A percentile compares a stretch with the other conserved stretches of the same genome.
These are phyloP conservation scores for Netta rufina DNA, from an alignment of 2,797 vertebrate genomes.

Conservation along the genomic window DNA sequence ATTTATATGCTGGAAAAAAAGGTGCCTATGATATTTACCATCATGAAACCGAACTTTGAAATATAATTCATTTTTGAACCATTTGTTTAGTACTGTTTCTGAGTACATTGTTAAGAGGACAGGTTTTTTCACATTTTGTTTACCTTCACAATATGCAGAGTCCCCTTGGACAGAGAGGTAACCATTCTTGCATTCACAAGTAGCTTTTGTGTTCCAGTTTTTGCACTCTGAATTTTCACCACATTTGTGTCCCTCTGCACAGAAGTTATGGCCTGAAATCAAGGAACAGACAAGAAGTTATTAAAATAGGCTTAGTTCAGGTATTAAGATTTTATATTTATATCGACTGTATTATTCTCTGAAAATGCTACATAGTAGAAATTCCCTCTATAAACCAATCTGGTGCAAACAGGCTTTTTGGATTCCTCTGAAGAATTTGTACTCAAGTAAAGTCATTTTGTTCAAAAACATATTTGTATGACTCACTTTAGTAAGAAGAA, in stretches of 20 bases:
- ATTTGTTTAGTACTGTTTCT: neutral
- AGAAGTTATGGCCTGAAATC: slow-evolving; percentile 92
- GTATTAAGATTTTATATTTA: neutral
- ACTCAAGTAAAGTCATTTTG: neutral
- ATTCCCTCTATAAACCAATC: neutral
- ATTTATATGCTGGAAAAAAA: neutral
- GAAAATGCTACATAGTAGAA: neutral
- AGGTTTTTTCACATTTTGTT: slow-evolving; percentile 12
- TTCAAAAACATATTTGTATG: neutral
- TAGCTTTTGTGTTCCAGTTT: slow-evolving; percentile 91
- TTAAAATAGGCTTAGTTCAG: neutral
- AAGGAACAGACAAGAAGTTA: neutral
- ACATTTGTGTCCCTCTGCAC: slow-evolving; percentile 90
- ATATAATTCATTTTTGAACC: neutral
- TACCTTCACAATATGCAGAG: slow-evolving; percentile 94
- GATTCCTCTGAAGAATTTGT: neutral
- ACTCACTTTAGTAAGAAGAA: neutral
- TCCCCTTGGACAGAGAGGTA: slow-evolving; percentile 90
- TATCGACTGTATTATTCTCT: neutral
- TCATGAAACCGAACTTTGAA: neutral
- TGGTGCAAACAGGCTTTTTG: neutral
- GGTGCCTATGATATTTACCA: neutral
- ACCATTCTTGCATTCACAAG: slow-evolving; percentile 92
- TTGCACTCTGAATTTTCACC: slow-evolving; percentile 94
- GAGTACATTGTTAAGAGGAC: neutral